Percentiles rank a stretch among this genome's conserved stretches.
Evolutionary conservation across 2,888 invertebrate genomes (phyloP).

Genomic region (Temnothorax ravouxi): DNA sequence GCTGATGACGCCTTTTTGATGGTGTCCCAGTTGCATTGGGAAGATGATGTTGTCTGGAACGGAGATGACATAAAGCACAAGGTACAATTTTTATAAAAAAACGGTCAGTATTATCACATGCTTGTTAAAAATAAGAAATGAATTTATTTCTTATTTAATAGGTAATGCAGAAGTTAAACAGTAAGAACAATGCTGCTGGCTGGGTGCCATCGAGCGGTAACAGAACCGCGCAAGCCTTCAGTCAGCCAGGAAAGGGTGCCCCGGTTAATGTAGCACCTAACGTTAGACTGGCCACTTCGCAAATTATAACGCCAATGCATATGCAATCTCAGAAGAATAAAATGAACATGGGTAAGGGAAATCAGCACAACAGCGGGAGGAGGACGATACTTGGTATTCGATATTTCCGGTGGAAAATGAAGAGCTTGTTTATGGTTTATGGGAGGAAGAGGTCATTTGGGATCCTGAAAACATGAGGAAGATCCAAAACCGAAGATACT

Average conservation of each 20-base stretch:
- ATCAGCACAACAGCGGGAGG: slow-evolving; percentile 87
- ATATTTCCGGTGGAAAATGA: slow-evolving; percentile 99
- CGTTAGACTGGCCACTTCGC: slow-evolving; percentile 83
- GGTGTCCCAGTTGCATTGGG: slow-evolving; percentile 99
- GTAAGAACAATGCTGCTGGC: slow-evolving; percentile 97
- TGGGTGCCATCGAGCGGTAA: slow-evolving; percentile 98
- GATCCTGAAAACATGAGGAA: slow-evolving; percentile 96
- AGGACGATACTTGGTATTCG: slow-evolving; percentile 98
- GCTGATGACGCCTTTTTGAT: slow-evolving; percentile 98
- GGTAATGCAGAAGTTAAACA: slow-evolving; percentile 94
- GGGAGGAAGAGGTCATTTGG: slow-evolving; percentile 99
- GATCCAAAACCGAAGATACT: slow-evolving; percentile 97
- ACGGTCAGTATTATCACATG: too few relatives aligned
- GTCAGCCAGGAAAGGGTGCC: slow-evolving; percentile 90
- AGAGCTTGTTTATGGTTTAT: slow-evolving; percentile 96
- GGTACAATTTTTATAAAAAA: slow-evolving; percentile 50
- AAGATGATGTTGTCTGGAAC: slow-evolving; percentile 99
- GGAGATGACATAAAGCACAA: slow-evolving; percentile 98
- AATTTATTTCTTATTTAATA: slow-evolving; percentile 72
- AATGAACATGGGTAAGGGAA: slow-evolving; percentile 77
- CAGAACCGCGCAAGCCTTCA: slow-evolving; percentile 91
- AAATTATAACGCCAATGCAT: slow-evolving; percentile 84
- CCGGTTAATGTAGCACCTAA: slow-evolving; percentile 84
- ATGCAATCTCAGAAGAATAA: slow-evolving; percentile 87
- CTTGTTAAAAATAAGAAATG: not conserved